Percentiles rank a stretch among this genome's conserved stretches.
Evolutionary conservation across 1,140 invertebrate species (phyloP).

Genomic region (Alviniconcha marisindica): DNA sequence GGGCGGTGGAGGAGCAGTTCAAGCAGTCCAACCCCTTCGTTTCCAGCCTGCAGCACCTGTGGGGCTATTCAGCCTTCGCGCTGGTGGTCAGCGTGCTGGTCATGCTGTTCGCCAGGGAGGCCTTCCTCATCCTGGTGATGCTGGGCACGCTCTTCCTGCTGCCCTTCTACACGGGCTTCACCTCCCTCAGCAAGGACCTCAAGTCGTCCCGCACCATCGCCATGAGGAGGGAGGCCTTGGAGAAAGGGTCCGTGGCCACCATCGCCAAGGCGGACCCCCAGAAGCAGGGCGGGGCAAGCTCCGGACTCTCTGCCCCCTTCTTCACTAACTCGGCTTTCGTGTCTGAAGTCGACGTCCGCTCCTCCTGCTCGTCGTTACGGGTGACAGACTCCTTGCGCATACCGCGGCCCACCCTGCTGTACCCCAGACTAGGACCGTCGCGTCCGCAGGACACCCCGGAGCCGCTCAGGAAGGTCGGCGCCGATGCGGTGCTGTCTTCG

Average conservation of each 20-base stretch:
- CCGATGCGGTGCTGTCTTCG: not conserved
- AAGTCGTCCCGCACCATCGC: slow-evolving; percentile 42
- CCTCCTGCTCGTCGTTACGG: not conserved
- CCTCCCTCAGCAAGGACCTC: slow-evolving; percentile 54
- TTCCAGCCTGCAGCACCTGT: slow-evolving; percentile 67
- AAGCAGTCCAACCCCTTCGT: slow-evolving; percentile 64
- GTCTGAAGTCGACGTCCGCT: not conserved
- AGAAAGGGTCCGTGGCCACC: slow-evolving; percentile 16
- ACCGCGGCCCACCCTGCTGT: no score
- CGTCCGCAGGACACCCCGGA: not conserved
- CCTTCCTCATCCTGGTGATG: slow-evolving; percentile 54
- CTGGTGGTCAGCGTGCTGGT: slow-evolving; percentile 50
- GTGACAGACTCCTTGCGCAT: not conserved
- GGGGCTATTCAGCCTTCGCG: slow-evolving; percentile 63
- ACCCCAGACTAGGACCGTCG: no score
- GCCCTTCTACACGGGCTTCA: slow-evolving; percentile 64
- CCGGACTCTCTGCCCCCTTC: not conserved
- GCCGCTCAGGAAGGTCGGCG: no score
- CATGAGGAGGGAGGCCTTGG: slow-evolving; percentile 33
- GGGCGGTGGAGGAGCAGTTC: slow-evolving; percentile 70
- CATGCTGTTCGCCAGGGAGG: slow-evolving; percentile 49
- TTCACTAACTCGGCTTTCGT: slow-evolving; percentile 24
- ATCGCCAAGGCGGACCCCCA: slow-evolving; percentile 29
- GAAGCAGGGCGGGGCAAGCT: not conserved
- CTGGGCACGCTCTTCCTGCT: slow-evolving; percentile 56